A percentile compares a stretch with the other conserved stretches of the same genome.
Evolutionary conservation across 2,888 invertebrate genomes (phyloP).

Genomic region (Lasioglossum villosulum): DNA sequence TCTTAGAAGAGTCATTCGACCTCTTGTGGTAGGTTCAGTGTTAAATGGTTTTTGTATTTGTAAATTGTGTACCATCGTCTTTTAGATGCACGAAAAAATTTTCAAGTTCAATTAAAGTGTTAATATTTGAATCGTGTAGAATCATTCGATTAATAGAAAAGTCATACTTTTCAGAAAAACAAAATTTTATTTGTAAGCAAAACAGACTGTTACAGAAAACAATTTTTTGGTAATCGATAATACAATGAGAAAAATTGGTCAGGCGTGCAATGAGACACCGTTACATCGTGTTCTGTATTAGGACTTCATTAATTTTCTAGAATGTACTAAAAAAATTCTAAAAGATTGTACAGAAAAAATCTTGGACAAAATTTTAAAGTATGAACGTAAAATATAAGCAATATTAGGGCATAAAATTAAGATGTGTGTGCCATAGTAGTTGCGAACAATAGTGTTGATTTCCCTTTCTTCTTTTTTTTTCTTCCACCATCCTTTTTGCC

Average conservation of each 20-base stretch:
- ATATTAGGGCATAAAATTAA: slow-evolving; percentile 63
- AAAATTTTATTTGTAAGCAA: slow-evolving; percentile 69
- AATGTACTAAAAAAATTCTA: slow-evolving; percentile 21
- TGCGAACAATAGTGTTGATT: slow-evolving; percentile 91
- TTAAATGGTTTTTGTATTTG: not conserved
- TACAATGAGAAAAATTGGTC: slow-evolving; percentile 29
- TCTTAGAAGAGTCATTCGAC: too few species aligned
- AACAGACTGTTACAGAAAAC: slow-evolving; percentile 57
- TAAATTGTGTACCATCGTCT: not conserved
- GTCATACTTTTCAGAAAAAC: slow-evolving; percentile 44
- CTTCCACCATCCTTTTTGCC: slow-evolving; percentile 38
- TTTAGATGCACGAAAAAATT: not conserved
- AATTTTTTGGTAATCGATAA: slow-evolving; percentile 37
- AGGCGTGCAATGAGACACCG: slow-evolving; percentile 21
- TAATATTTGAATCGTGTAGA: not conserved
- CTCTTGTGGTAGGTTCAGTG: too few species aligned
- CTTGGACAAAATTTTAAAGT: slow-evolving; percentile 27
- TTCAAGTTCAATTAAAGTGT: not conserved
- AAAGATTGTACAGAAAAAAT: slow-evolving; percentile 21
- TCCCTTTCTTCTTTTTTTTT: slow-evolving; percentile 90
- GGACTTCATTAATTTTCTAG: slow-evolving; percentile 41
- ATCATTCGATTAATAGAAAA: not conserved
- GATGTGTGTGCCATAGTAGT: slow-evolving; percentile 85
- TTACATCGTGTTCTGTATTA: slow-evolving; percentile 17
- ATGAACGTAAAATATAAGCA: slow-evolving; percentile 36